These are phyloP conservation scores for Sitobion miscanthi DNA, from an alignment of 1,140 invertebrate genomes.

Conservation along the genomic window DNA sequence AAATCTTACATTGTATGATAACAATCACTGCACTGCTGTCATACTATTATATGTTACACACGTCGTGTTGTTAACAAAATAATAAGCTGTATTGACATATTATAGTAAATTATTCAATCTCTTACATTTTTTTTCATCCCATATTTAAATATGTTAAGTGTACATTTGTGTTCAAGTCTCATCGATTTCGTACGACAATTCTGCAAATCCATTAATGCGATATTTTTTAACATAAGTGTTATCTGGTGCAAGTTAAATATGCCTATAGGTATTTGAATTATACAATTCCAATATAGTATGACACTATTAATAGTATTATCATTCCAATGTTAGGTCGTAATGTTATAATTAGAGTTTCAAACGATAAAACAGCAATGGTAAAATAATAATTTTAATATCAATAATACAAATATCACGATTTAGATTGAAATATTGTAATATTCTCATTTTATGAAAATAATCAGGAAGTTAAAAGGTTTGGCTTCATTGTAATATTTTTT, in stretches of 20 bases:
- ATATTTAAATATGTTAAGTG: neutral
- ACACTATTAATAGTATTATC: too few species aligned
- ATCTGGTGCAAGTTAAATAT: neutral
- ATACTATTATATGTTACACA: slow-evolving; percentile 5
- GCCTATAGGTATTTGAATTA: neutral
- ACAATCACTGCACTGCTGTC: neutral
- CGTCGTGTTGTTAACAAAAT: neutral
- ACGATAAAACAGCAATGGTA: too few species aligned
- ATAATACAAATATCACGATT: too few species aligned
- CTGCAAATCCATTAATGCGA: neutral
- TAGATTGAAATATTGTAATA: too few species aligned
- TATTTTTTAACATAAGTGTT: neutral
- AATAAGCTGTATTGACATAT: neutral
- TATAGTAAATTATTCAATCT: neutral
- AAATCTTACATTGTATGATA: neutral
- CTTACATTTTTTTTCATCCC: neutral
- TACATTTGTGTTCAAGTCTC: neutral
- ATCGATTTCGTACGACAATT: neutral
- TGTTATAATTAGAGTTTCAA: too few species aligned
- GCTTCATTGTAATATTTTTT: too few species aligned
- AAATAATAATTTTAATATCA: too few species aligned
- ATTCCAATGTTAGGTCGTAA: too few species aligned
- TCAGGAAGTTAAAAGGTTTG: too few species aligned
- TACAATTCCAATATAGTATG: too few species aligned
- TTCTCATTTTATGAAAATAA: too few species aligned